phyloP scores from a whole-genome alignment of 2,797 vertebrate genomes.

The Euthynnus affinis region DNA sequence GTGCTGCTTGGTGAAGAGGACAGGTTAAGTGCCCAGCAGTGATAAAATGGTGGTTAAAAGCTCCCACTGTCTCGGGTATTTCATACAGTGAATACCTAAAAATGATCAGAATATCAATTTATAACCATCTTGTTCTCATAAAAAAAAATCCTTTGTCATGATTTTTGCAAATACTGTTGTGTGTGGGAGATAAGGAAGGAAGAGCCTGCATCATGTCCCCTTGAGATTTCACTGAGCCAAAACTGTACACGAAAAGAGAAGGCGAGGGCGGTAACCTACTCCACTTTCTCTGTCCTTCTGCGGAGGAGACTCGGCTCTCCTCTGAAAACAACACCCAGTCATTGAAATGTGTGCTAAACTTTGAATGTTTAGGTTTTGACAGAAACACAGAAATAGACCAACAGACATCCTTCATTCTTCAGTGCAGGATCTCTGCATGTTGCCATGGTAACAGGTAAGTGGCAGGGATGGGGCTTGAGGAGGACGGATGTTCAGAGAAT shows the following conservation, averaged over 20 bases:
- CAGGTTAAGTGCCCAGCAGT: not conserved
- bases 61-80: not conserved
- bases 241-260: constrained; percentile 49
- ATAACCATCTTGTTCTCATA: constrained; percentile 39
- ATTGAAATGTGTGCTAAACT: constrained; percentile 3
- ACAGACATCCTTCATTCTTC: constrained; percentile 13
- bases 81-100: not conserved
- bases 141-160: constrained; percentile 47
- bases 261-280: constrained; percentile 63
- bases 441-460: constrained; percentile 66
- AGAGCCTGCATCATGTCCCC: constrained; percentile 41
- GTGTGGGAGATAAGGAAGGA: constrained; percentile 60
- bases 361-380: not conserved
- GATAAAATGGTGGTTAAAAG: not conserved
- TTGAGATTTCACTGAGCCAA: constrained; percentile 61
- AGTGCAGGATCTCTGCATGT: constrained; percentile 24
- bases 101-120: not conserved
- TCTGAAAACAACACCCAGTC: not conserved
- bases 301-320: constrained; percentile 35
- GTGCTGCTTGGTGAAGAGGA: not conserved
- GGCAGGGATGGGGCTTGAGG: constrained; percentile 15
- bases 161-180: constrained; percentile 40
- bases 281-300: constrained; percentile 61
- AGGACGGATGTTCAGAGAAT: constrained; percentile 31
- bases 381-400: not conserved